Evolutionary conservation across 37 sponge, comb jelly and placozoan species (phyloP).

Genomic region (Beroe forskalii): DNA sequence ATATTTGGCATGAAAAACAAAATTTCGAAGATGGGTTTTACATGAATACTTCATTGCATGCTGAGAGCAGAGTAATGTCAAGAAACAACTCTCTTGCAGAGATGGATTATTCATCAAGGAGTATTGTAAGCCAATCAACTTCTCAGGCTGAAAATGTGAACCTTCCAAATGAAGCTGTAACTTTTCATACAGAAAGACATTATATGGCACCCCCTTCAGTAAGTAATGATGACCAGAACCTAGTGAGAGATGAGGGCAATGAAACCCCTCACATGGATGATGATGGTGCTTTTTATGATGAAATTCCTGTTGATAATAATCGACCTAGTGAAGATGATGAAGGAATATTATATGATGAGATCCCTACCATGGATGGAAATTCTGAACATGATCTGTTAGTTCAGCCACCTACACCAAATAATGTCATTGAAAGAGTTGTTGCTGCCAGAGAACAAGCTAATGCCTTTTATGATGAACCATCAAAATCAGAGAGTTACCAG

Average conservation of each 20-base stretch:
- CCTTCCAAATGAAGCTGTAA: background rate
- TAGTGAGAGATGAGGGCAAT: background rate
- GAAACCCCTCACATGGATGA: background rate
- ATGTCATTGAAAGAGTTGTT: background rate
- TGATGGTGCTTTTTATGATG: background rate
- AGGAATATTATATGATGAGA: too few relatives aligned
- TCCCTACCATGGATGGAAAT: too few relatives aligned
- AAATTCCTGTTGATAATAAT: background rate
- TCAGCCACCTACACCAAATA: background rate
- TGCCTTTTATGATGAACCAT: background rate
- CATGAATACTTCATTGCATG: constrained; percentile 48
- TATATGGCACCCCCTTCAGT: constrained; percentile 10
- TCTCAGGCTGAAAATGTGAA: background rate
- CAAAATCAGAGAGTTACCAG: background rate
- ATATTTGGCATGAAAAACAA: background rate
- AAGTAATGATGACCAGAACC: too few relatives aligned
- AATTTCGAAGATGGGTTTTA: constrained; percentile 21
- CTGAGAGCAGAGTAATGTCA: background rate
- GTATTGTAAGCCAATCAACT: background rate
- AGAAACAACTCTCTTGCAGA: background rate
- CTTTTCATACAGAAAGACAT: background rate
- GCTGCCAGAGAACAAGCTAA: background rate
- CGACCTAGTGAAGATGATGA: too few relatives aligned
- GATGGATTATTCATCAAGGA: background rate
- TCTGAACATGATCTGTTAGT: background rate